These are phyloP conservation scores for Belonocnema kinseyi DNA, from an alignment of 1,140 invertebrate genomes.

Conservation along the genomic window DNA sequence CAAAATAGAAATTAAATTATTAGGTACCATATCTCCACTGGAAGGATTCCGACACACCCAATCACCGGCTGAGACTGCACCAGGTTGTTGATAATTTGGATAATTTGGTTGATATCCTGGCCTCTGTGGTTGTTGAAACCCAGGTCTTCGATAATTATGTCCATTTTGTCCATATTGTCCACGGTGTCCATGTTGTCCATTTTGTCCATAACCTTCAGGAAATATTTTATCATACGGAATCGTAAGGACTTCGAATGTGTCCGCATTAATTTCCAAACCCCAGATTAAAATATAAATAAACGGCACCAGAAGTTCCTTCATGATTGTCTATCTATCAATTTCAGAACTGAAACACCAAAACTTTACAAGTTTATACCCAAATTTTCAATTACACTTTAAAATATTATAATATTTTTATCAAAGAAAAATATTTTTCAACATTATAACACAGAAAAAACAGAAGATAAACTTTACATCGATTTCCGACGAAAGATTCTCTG, in stretches of 20 bases:
- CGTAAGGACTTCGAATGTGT: too few relatives aligned
- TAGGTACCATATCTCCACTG: constrained; percentile 47
- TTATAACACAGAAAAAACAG: too few relatives aligned
- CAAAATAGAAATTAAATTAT: background rate
- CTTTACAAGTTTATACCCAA: too few relatives aligned
- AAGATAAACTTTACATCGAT: too few relatives aligned
- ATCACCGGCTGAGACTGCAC: constrained; percentile 33
- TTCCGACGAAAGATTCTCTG: too few relatives aligned
- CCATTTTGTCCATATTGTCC: background rate
- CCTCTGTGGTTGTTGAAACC: background rate
- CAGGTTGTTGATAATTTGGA: constrained; percentile 32
- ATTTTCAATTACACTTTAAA: too few relatives aligned
- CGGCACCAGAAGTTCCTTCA: too few relatives aligned
- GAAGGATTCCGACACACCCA: constrained; percentile 47
- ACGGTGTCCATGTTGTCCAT: background rate
- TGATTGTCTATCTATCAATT: too few relatives aligned
- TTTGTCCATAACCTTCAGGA: background rate
- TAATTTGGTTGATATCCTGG: constrained; percentile 17
- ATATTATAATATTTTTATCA: too few relatives aligned
- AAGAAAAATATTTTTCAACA: too few relatives aligned
- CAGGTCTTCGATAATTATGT: constrained; percentile 21
- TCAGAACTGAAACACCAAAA: too few relatives aligned
- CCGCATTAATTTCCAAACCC: background rate
- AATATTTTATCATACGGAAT: background rate
- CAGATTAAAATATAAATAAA: background rate